A percentile compares a stretch with the other conserved stretches of the same genome.
Evolutionary conservation across 2,797 vertebrate species (phyloP).

Genomic region (Acanthiza pusilla): DNA sequence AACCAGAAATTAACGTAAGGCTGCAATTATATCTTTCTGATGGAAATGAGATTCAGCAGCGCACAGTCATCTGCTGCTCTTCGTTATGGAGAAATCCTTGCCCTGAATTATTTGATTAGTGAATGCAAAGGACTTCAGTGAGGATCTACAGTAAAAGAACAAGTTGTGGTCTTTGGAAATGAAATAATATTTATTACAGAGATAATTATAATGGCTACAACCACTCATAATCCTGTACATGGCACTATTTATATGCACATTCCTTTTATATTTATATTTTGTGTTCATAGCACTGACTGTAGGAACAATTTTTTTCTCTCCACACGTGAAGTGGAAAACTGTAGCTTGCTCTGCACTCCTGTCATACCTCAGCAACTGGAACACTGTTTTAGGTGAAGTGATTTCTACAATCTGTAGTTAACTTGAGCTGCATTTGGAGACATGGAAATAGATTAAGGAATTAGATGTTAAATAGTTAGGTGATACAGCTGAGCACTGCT

Average conservation of each 20-base stretch:
- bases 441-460: not conserved
- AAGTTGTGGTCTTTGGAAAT: not conserved
- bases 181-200: slow-evolving; percentile 14
- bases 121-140: not conserved
- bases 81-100: not conserved
- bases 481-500: not conserved
- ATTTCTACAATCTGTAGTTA: not conserved
- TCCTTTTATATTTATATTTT: not conserved
- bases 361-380: not conserved
- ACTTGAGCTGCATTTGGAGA: not conserved
- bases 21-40: slow-evolving; percentile 11
- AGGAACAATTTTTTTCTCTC: not conserved
- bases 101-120: not conserved
- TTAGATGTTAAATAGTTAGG: not conserved
- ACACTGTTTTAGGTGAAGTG: not conserved
- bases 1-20: not conserved
- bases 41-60: not conserved
- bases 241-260: not conserved
- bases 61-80: not conserved
- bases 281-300: not conserved
- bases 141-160: not conserved
- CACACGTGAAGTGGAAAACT: not conserved
- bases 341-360: not conserved
- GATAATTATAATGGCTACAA: not conserved
- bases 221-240: not conserved